These are phyloP conservation scores for Nezara viridula DNA, from an alignment of 2,888 invertebrate species.

Conservation along the genomic window DNA sequence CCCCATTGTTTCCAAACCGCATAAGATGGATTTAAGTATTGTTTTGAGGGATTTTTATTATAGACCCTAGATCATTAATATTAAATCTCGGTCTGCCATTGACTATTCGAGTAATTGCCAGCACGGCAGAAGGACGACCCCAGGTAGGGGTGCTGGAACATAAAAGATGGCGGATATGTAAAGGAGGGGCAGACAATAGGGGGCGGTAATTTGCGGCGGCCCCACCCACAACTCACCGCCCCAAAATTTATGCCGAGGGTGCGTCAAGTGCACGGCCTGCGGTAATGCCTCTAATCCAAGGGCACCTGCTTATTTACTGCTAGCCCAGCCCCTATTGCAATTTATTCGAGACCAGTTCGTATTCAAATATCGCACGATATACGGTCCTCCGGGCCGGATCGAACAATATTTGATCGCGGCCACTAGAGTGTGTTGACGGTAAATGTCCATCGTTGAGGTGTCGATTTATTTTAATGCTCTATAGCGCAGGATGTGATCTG, in stretches of 20 bases:
- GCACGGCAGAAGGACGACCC: background rate
- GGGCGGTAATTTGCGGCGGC: slow-evolving; percentile 21
- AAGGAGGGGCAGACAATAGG: slow-evolving; percentile 47
- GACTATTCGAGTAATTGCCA: background rate
- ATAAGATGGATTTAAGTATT: background rate
- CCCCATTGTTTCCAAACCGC: background rate
- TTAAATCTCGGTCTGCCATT: background rate
- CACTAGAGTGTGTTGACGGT: background rate
- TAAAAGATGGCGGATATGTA: slow-evolving; percentile 49
- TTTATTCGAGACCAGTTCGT: slow-evolving; percentile 22
- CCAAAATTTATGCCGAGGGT: slow-evolving; percentile 39
- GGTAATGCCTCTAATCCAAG: slow-evolving; percentile 42
- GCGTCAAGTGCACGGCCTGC: slow-evolving; percentile 51
- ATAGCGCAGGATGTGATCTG: background rate
- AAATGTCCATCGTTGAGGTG: background rate
- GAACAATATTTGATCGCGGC: background rate
- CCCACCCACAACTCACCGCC: slow-evolving; percentile 46
- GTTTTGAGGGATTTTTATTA: background rate
- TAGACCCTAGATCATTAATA: background rate
- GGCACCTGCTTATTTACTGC: slow-evolving; percentile 57
- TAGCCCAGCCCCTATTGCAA: background rate
- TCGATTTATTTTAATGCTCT: background rate
- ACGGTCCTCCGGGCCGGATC: background rate
- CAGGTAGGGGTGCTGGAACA: background rate
- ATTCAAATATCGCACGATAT: slow-evolving; percentile 7